Evolutionary conservation across 2,113 vertebrate species (phyloP).

Genomic region (Sarotherodon lohbergeri): DNA sequence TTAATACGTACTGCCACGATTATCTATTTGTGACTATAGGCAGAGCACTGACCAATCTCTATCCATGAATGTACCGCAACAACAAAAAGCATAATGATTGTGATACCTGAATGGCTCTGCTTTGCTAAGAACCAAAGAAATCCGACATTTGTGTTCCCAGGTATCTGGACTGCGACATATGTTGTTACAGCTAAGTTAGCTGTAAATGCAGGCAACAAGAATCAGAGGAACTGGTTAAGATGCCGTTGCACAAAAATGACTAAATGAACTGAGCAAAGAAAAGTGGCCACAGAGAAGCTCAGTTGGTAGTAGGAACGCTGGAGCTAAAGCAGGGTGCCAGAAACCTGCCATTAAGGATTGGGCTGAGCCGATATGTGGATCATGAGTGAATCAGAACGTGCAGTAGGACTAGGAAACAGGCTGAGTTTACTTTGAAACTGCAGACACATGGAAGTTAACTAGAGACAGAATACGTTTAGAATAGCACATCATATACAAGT

Average conservation of each 20-base stretch:
- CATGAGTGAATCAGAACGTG: neutral
- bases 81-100: neutral
- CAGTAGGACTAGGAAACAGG: neutral
- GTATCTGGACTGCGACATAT: neutral
- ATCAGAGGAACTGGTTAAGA: neutral
- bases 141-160: neutral
- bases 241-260: neutral
- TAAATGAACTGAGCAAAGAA: neutral
- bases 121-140: neutral
- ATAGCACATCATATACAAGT: neutral
- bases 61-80: neutral
- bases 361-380: neutral
- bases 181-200: neutral
- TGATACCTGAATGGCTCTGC: neutral
- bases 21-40: neutral
- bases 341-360: neutral
- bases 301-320: neutral
- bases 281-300: neutral
- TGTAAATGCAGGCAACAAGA: neutral
- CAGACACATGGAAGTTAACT: neutral
- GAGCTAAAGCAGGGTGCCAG: neutral
- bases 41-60: neutral
- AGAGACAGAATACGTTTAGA: neutral
- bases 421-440: neutral
- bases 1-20: neutral